Base-by-base conservation (phyloP, 2,113 vertebrate species). In the Prionailurus bengalensis region DNA sequence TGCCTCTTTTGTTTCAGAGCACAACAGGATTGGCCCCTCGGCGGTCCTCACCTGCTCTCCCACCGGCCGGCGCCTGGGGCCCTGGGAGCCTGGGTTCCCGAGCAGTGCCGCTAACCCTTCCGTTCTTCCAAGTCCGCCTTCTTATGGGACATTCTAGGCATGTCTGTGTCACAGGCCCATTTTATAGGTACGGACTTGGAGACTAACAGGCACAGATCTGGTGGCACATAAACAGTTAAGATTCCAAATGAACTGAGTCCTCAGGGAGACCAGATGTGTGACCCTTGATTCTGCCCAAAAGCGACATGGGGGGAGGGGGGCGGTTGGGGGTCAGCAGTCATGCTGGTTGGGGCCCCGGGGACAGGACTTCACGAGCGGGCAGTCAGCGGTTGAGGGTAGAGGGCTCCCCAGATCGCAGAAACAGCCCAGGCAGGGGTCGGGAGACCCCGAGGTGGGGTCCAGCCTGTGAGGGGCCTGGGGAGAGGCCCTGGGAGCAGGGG, bases 11-110 rank as follows among this genome's bases (percentile, higher is more conserved):
- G 63, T 55, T 61, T 17, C 25, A 33, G 5, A 29, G 21, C 17
- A 42, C 42, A 1, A 0, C 0, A 13, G 80, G 36, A 29, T 9
- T 0, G 1, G 48, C 7, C 61, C 27, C n/a, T 9, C 1, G 6
- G 58, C 23, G 14, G 6, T 11, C 33, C 80, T n/a, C 8, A 14
- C 11, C 55, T 23, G 48, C 53, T 19, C 1, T 16, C 17, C n/a
- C 8, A 3, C 9, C 89, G 2, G 39, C 16, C 1, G 1, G 65
- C 7, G 0, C 16, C 8, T 3, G 36, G 3, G 70, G 31, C 31
- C 45, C 58, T 1, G 2, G 19, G 17, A 16, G 21, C 58, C 85
- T 5, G 12, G 7, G 0, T 10, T 33, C 39, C n/a, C 16, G 7
- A 42, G 13, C 13, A 4, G 88, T 29, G 9, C 39, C 25, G 11